These are phyloP conservation scores for Pandemis corylana DNA, from an alignment of 2,888 invertebrate species.

Conservation along the genomic window DNA sequence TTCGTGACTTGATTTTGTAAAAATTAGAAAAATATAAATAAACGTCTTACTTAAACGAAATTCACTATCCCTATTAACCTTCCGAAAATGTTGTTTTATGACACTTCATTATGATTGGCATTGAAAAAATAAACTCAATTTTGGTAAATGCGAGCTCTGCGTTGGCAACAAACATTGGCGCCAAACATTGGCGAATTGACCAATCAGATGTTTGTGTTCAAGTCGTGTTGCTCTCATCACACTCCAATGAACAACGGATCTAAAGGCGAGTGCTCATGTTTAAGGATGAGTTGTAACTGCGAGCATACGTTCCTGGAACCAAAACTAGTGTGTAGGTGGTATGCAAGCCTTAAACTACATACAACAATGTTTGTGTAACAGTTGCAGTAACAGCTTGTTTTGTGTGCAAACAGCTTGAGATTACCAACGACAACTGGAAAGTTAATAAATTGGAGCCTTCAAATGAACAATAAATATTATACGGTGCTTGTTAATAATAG, in stretches of 20 bases:
- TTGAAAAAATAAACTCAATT: not conserved
- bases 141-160: not conserved
- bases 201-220: slow-evolving; percentile 3
- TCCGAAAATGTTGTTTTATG: too few species aligned
- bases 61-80: too few species aligned
- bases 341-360: not conserved
- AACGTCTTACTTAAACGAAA: too few species aligned
- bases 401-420: too few species aligned
- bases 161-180: not conserved
- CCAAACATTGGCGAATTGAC: not conserved
- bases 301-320: not conserved
- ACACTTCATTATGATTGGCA: too few species aligned
- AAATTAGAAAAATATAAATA: not conserved
- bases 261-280: not conserved
- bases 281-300: not conserved
- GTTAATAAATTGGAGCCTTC: too few species aligned
- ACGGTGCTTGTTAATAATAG: too few species aligned
- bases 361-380: not conserved
- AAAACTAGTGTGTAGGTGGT: not conserved
- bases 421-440: too few species aligned
- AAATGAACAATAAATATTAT: too few species aligned
- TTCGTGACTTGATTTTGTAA: not conserved
- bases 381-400: not conserved
- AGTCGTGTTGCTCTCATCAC: not conserved
- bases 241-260: not conserved